Evolutionary conservation across 2,888 invertebrate species (phyloP), one percentile per base, ranked within the genome.

Genomic region (Drosophila subquinaria): DNA sequence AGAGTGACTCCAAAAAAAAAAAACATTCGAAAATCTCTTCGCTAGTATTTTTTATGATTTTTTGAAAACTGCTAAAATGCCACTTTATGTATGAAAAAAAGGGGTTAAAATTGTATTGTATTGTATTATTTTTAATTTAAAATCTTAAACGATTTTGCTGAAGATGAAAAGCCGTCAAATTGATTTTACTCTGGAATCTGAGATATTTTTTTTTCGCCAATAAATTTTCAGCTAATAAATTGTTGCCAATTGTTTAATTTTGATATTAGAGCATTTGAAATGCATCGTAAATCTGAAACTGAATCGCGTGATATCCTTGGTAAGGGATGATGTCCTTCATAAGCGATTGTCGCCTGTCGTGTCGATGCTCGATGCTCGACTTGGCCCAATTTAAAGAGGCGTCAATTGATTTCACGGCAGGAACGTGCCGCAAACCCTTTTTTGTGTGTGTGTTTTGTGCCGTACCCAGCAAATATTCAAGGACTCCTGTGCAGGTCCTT

Each of bases 351-450:
- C 50, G 50, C 30, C 33, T 47, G 1, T 30, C 30, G 23, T n/a
- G 27, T 47, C 27, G 47, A 47, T 23, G 52, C 11, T 43, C 52
- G 52, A 52, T 33, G 11, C 45, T 35, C 33, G 57, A 45, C 36
- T 42, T 38, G 59, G 64, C 63, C 56, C 40, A 65, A 53, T 70
- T 70, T 69, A 66, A 62, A 67, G 65, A 59, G 65, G 53, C 64
- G 47, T 50, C 85, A 88, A 76, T 88, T 73, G 80, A 88, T 79
- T 82, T 84, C 47, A 78, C 60, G 69, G 51, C 69, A 63, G 51
- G 69, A 47, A 86, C 74, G 83, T 77, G 83, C 66, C 47, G 30
- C 43, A 61, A 74, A 76, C 55, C 73, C 38, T 70, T 74, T 74
- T 30, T 40, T 63, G 47, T 13, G 42, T 63, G 47, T 13, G 42